Evolutionary conservation across 2,113 vertebrate species (phyloP).

Genomic region (Tetraodon nigroviridis): DNA sequence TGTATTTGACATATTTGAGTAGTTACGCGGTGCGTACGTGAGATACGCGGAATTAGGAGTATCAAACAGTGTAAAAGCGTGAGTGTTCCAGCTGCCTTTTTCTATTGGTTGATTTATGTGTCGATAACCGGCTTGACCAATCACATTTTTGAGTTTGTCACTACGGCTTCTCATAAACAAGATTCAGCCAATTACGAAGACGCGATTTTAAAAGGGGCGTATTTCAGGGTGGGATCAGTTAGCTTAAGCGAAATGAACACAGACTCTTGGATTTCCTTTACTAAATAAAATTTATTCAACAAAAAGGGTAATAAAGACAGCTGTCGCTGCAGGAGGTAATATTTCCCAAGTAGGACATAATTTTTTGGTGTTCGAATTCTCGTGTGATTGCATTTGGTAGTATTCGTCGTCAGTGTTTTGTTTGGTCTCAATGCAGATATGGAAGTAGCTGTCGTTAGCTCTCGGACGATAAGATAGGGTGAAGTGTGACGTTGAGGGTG

Average conservation of each 20-base stretch:
- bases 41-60: conserved; percentile 11
- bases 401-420: conserved; percentile 57
- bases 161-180: not conserved
- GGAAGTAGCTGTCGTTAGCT: conserved; percentile 43
- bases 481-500: not conserved
- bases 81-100: not conserved
- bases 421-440: conserved; percentile 58
- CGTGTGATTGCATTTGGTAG: conserved; percentile 3
- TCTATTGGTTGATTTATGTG: conserved; percentile 27
- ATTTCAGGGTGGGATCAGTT: conserved; percentile 18
- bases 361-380: not conserved
- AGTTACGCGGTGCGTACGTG: conserved; percentile 36
- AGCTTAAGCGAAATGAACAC: conserved; percentile 62
- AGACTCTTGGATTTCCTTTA: conserved; percentile 49
- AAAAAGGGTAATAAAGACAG: conserved; percentile 20
- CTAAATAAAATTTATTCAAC: conserved; percentile 49
- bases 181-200: conserved; percentile 47
- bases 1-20: no score
- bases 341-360: fast-evolving
- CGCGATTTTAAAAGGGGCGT: conserved; percentile 43
- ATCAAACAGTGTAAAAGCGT: not conserved
- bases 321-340: conserved; percentile 67
- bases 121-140: conserved; percentile 40
- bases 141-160: not conserved
- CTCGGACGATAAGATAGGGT: not conserved